Percentiles rank a stretch among this genome's conserved stretches.
phyloP scores from a whole-genome alignment of 2,888 invertebrate species.

The Latrodectus elegans region DNA sequence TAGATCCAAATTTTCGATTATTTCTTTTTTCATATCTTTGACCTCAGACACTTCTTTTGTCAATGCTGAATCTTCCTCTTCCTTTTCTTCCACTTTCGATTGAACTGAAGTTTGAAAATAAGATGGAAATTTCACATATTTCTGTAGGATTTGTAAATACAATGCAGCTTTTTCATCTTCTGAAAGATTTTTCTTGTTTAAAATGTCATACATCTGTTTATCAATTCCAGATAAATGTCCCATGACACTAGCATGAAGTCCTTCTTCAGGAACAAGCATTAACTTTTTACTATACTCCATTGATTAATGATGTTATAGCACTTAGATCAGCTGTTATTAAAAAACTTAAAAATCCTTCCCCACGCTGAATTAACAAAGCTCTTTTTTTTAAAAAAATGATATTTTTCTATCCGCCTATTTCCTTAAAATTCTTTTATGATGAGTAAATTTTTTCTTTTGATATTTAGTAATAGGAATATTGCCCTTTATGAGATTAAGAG shows the following conservation, averaged over 20 bases:
- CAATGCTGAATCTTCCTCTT: neutral
- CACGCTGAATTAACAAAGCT: constrained; percentile 16
- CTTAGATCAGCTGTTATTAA: constrained; percentile 15
- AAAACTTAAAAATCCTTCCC: constrained; percentile 30
- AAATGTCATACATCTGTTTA: neutral
- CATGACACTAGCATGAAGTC: neutral
- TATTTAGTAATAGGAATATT: constrained; percentile 6
- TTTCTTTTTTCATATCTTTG: neutral
- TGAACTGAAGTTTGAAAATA: neutral
- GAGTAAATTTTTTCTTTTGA: constrained; percentile 7
- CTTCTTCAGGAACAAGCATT: neutral
- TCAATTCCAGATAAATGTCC: neutral
- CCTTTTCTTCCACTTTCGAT: neutral
- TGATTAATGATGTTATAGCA: neutral
- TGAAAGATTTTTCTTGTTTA: neutral
- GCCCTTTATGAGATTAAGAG: constrained; percentile 24
- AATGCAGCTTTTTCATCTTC: neutral
- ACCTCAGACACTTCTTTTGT: neutral
- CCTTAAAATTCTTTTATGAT: constrained; percentile 23
- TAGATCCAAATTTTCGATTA: neutral
- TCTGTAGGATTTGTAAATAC: neutral
- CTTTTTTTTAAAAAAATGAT: constrained; percentile 31
- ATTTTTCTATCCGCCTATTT: constrained; percentile 12
- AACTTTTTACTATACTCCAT: constrained; percentile 32
- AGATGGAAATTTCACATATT: neutral